Conservation (phyloP, 2,888 invertebrate genomes). For the Julus scanicus region DNA sequence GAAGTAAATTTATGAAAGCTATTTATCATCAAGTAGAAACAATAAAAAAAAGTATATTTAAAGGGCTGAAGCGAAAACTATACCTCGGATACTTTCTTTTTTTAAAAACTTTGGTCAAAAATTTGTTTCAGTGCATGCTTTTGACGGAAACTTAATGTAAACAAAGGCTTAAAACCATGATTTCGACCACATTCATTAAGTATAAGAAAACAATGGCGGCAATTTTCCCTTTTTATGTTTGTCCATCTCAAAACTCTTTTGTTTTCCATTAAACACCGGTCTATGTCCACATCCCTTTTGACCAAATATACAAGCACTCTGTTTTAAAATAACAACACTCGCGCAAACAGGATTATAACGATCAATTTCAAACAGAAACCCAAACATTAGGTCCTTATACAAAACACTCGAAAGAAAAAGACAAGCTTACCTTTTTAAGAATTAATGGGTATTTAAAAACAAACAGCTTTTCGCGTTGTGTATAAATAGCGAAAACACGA, state of each 20-base stretch:
- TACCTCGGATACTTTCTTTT: slow-evolving; percentile 2
- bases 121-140: too few species aligned
- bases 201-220: background rate
- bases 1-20: too few species aligned
- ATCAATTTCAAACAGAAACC: slow-evolving; percentile 22
- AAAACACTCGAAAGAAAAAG: background rate
- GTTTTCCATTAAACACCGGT: background rate
- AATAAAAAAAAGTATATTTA: too few species aligned
- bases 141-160: too few species aligned
- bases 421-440: background rate
- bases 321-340: background rate
- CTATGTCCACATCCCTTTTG: background rate
- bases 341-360: slow-evolving; percentile 9
- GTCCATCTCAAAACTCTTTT: background rate
- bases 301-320: background rate
- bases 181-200: slow-evolving; percentile 21
- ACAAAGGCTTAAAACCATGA: background rate
- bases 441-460: background rate
- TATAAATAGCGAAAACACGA: background rate
- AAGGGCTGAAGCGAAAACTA: background rate
- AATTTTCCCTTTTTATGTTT: background rate
- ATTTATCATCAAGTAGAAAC: too few species aligned
- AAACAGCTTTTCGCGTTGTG: background rate
- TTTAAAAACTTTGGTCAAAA: too few species aligned
- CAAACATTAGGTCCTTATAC: background rate